Evolutionary conservation across 2,888 invertebrate species (phyloP).

Genomic region (Dusona sp.): DNA sequence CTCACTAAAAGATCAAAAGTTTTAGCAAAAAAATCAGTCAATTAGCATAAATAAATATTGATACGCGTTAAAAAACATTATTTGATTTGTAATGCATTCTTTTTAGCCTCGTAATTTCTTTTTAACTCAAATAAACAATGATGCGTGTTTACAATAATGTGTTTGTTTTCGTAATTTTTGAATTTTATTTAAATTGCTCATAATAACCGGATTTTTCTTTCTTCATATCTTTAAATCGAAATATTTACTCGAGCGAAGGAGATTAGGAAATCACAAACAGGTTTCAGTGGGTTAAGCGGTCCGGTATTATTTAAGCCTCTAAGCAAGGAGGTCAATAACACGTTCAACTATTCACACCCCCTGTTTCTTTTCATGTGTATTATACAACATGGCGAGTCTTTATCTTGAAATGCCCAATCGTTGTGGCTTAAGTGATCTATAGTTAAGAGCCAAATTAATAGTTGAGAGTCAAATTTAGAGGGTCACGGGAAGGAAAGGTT

Average conservation of each 20-base stretch:
- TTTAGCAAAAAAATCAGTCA: no score
- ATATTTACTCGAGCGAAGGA: not conserved
- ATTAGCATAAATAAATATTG: no score
- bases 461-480: constrained; percentile 24
- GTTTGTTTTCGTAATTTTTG: not conserved
- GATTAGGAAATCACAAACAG: constrained; percentile 15
- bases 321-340: constrained; percentile 35
- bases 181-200: not conserved
- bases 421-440: constrained; percentile 6
- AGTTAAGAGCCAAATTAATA: constrained; percentile 28
- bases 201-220: constrained; percentile 5
- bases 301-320: constrained; percentile 10
- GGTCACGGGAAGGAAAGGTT: constrained; percentile 25
- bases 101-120: no score
- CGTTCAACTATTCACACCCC: constrained; percentile 20
- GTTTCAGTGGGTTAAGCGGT: constrained; percentile 16
- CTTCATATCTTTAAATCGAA: not conserved
- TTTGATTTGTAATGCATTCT: no score
- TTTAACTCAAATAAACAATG: not conserved
- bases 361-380: constrained; percentile 19
- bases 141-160: not conserved
- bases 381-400: not conserved
- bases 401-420: not conserved
- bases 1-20: no score
- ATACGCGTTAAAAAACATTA: no score